phyloP scores from a whole-genome alignment of 2,888 invertebrate genomes.

The Drosophila anceps region DNA sequence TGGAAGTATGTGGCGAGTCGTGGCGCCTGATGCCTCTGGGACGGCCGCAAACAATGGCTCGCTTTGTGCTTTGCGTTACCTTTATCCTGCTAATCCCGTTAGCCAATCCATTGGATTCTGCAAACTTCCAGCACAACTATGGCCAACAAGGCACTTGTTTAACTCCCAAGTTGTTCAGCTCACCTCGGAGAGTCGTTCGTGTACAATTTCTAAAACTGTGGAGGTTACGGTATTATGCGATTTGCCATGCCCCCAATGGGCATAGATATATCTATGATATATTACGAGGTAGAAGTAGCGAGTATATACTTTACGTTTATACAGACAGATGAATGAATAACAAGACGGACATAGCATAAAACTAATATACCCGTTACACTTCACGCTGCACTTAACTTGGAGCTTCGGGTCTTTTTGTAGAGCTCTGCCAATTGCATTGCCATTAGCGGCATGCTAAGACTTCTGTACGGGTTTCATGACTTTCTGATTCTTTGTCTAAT shows the following conservation, averaged over 20 bases:
- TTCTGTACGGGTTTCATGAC: not conserved
- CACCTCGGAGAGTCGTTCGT: not conserved
- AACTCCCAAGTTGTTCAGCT: not conserved
- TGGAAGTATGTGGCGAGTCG: not conserved
- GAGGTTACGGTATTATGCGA: no score
- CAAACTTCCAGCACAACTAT: not conserved
- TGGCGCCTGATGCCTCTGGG: not conserved
- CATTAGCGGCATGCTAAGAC: not conserved
- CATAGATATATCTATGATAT: no score
- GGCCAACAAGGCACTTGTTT: not conserved
- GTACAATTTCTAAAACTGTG: no score
- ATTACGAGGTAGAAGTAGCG: no score
- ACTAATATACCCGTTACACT: not conserved
- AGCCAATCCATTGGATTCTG: not conserved
- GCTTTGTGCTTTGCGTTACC: not conserved
- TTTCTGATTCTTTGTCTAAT: not conserved
- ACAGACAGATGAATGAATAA: no score
- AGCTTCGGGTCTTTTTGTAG: no score
- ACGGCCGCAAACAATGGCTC: slow-evolving; percentile 1
- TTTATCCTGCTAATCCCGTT: slow-evolving; percentile 1
- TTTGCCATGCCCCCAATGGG: no score
- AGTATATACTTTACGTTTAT: no score
- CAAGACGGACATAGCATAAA: not conserved
- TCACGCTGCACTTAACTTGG: no score
- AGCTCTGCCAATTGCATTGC: not conserved